phyloP scores from a whole-genome alignment of 2,888 invertebrate genomes.

The Diaperis boleti region DNA sequence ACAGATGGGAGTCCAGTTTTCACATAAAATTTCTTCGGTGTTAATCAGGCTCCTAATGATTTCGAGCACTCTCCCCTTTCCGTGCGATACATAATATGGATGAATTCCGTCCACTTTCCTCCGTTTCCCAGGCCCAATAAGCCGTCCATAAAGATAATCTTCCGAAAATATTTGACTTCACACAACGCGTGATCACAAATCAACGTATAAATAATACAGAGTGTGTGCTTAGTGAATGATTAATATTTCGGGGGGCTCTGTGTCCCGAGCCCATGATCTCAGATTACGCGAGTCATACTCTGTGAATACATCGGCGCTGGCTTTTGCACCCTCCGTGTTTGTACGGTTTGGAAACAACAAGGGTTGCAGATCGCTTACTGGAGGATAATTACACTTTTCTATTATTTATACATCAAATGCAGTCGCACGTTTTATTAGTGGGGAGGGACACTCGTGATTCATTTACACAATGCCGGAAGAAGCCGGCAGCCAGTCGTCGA shows the following conservation, averaged over 20 bases:
- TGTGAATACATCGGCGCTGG: conserved; percentile 52
- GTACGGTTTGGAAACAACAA: conserved; percentile 57
- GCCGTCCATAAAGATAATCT: conserved; percentile 49
- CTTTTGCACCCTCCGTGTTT: conserved; percentile 53
- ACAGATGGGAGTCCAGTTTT: too few relatives aligned
- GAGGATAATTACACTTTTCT: conserved; percentile 62
- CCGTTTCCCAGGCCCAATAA: conserved; percentile 40
- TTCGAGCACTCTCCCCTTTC: too few relatives aligned
- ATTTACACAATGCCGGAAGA: too few relatives aligned
- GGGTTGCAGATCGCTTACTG: conserved; percentile 61
- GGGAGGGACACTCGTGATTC: too few relatives aligned
- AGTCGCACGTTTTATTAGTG: conserved; percentile 35
- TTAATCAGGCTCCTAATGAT: too few relatives aligned
- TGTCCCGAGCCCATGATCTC: conserved; percentile 54
- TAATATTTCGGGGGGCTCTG: conserved; percentile 54
- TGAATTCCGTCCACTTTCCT: neutral
- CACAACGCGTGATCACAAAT: conserved; percentile 54
- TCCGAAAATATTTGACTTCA: conserved; percentile 54
- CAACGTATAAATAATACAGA: conserved; percentile 57
- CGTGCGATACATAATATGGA: neutral
- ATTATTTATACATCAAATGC: conserved; percentile 59
- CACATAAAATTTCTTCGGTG: too few relatives aligned
- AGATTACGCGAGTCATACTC: conserved; percentile 63
- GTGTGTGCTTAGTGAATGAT: conserved; percentile 57
- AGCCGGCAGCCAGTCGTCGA: too few relatives aligned